Conservation (phyloP, 2,888 invertebrate species). For the Eupithecia centaureata region DNA sequence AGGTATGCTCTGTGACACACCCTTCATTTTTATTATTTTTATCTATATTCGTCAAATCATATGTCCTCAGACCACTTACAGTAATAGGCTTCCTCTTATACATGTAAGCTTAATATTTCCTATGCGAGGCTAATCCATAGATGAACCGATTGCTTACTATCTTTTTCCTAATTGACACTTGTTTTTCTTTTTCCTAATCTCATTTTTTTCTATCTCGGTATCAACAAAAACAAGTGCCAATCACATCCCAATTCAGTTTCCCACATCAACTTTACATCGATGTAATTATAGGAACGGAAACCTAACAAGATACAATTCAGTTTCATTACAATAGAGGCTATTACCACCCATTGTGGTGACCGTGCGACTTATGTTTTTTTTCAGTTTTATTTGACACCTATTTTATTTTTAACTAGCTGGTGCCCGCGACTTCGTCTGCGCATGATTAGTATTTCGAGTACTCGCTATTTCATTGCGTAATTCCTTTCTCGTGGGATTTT, state of each 20-base stretch:
- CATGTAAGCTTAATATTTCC: neutral
- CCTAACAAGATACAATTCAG: constrained; percentile 16
- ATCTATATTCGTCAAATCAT: neutral
- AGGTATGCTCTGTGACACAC: neutral
- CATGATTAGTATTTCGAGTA: no score
- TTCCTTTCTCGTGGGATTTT: no score
- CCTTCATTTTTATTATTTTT: neutral
- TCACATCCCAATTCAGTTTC: constrained; percentile 27
- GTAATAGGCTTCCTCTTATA: neutral
- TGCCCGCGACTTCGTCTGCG: no score
- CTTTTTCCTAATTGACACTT: neutral
- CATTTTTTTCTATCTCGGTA: neutral
- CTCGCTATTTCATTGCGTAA: no score
- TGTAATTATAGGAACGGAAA: constrained; percentile 24
- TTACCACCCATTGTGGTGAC: constrained; percentile 29
- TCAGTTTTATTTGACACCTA: constrained; percentile 19
- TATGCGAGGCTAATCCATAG: no score
- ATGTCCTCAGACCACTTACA: neutral
- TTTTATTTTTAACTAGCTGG: constrained; percentile 18
- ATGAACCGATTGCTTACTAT: neutral
- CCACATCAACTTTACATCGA: constrained; percentile 19
- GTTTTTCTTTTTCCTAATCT: neutral
- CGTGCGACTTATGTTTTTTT: constrained; percentile 23
- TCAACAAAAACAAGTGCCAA: constrained; percentile 9
- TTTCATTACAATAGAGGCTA: constrained; percentile 25